A percentile compares a stretch with the other conserved stretches of the same genome.
These are phyloP conservation scores for Mycteria americana DNA, from an alignment of 2,797 vertebrate genomes.

Conservation along the genomic window DNA sequence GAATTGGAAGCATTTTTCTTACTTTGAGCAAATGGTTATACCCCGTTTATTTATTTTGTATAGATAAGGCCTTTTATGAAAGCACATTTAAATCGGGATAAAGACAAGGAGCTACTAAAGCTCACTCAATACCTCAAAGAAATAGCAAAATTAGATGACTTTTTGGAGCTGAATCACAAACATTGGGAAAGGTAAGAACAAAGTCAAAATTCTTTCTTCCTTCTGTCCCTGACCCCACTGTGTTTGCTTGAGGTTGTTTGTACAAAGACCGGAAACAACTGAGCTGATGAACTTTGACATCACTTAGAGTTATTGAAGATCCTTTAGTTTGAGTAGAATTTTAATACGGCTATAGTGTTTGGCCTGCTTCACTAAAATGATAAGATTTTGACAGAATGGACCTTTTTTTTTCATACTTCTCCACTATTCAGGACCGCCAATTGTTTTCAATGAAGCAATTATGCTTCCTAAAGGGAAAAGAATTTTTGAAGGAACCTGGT, in stretches of 20 bases:
- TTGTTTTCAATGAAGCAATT: background rate
- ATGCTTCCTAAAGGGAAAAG: background rate
- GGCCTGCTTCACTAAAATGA: background rate
- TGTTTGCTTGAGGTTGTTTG: background rate
- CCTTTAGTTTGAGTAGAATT: background rate
- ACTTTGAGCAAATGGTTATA: background rate
- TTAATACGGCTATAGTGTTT: background rate
- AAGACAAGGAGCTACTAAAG: slow-evolving; percentile 95
- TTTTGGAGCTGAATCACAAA: slow-evolving; percentile 96
- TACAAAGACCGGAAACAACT: background rate
- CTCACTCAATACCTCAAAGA: slow-evolving; percentile 97
- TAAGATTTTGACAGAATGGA: background rate
- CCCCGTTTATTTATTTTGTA: background rate
- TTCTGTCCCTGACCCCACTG: background rate
- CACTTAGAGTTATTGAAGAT: background rate
- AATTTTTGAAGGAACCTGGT: background rate
- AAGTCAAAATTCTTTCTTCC: background rate
- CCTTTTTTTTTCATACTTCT: background rate
- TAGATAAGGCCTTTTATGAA: slow-evolving; percentile 99
- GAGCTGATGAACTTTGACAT: background rate
- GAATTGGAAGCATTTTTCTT: background rate
- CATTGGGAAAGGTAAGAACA: slow-evolving; percentile 94
- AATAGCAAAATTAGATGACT: slow-evolving; percentile 95
- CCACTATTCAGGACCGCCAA: background rate
- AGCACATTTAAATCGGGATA: slow-evolving; percentile 97